These are phyloP conservation scores for Saxidomus purpurata DNA, from an alignment of 1,140 invertebrate species.

Conservation along the genomic window DNA sequence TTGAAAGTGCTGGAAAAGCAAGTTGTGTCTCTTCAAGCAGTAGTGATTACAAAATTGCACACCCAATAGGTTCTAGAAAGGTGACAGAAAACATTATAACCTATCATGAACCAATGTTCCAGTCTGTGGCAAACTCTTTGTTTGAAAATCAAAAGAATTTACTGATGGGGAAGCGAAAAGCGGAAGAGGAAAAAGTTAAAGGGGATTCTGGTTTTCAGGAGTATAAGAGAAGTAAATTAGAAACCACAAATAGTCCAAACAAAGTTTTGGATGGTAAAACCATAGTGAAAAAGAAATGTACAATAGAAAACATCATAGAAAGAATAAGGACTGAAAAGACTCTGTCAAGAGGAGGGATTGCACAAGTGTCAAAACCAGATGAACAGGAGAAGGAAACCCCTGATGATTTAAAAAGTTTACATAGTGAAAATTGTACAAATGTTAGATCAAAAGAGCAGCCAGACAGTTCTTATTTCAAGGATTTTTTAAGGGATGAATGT, in stretches of 20 bases:
- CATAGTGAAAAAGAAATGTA: conserved; percentile 33
- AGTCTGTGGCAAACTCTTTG: conserved; percentile 45
- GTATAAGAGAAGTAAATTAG: conserved; percentile 34
- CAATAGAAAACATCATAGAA: conserved; percentile 62
- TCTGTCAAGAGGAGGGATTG: background rate
- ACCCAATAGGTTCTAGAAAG: conserved; percentile 72
- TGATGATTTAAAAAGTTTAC: too few relatives aligned
- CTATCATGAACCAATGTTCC: conserved; percentile 68
- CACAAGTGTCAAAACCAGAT: conserved; percentile 7
- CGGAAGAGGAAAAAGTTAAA: background rate
- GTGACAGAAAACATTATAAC: conserved; percentile 71
- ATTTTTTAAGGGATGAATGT: background rate
- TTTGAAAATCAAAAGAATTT: conserved; percentile 60
- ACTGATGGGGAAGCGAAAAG: conserved; percentile 41
- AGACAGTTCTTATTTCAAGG: background rate
- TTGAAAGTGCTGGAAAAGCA: background rate
- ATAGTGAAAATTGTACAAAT: background rate
- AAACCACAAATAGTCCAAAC: background rate
- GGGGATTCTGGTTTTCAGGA: background rate
- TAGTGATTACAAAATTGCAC: conserved; percentile 48
- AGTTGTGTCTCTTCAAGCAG: background rate
- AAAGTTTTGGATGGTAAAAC: background rate
- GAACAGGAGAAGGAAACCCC: background rate
- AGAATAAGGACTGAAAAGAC: conserved; percentile 59
- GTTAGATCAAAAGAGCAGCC: background rate